Evolutionary conservation across 1,140 invertebrate genomes (phyloP).

Genomic region (Bombus waltoni): DNA sequence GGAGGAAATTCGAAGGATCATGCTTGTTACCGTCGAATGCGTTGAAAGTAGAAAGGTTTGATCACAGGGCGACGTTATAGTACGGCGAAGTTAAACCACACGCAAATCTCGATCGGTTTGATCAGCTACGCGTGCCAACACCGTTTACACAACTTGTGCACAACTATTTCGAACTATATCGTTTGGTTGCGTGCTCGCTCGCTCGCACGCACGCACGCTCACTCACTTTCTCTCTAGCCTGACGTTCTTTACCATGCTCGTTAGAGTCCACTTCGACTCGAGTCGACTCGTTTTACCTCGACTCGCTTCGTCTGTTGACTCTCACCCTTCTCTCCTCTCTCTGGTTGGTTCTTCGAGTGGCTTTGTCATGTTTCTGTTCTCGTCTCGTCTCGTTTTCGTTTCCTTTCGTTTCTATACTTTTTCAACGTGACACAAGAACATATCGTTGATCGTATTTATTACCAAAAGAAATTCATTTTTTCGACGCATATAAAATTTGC

Average conservation of each 20-base stretch:
- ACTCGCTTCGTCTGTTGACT: slow-evolving; percentile 13
- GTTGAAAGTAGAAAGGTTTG: not conserved
- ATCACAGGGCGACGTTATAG: not conserved
- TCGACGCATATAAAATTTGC: not conserved
- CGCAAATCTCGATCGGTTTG: not conserved
- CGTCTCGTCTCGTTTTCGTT: not conserved
- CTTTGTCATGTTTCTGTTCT: slow-evolving; percentile 17
- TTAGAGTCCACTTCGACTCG: slow-evolving; percentile 19
- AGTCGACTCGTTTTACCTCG: slow-evolving; percentile 27
- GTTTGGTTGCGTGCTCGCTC: slow-evolving; percentile 9
- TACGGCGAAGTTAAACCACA: not conserved
- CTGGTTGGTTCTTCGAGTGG: not conserved
- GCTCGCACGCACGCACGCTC: not conserved
- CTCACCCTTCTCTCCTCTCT: slow-evolving; percentile 17
- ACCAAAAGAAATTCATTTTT: not conserved
- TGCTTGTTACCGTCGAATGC: slow-evolving; percentile 7
- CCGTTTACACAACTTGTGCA: slow-evolving; percentile 19
- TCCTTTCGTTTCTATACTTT: not conserved
- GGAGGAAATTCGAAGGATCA: slow-evolving; percentile 19
- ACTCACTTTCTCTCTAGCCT: slow-evolving; percentile 28
- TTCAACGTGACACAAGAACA: not conserved
- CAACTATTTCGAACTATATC: slow-evolving; percentile 26
- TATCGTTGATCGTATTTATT: not conserved
- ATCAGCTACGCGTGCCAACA: not conserved
- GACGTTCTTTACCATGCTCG: not conserved